These are phyloP conservation scores for Melanotus villosus DNA, from an alignment of 2,888 invertebrate species.

Conservation along the genomic window DNA sequence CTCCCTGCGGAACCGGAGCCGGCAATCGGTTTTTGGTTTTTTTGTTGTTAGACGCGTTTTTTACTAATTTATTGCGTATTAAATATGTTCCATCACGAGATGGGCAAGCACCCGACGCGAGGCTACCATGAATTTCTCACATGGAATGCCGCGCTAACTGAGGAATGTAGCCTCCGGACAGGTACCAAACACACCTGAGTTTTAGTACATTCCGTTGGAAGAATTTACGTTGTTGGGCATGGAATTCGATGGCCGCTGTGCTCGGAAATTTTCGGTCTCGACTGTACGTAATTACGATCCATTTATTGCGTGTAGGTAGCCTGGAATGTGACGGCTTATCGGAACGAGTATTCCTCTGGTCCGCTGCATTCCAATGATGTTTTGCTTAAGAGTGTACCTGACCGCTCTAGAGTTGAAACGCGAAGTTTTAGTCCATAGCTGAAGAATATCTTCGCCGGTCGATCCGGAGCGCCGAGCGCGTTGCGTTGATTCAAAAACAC, in stretches of 20 bases:
- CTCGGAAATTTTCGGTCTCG: conserved; percentile 49
- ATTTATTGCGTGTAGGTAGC: conserved; percentile 51
- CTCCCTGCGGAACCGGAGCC: conserved; percentile 32
- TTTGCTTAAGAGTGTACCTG: conserved; percentile 68
- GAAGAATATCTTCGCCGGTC: conserved; percentile 65
- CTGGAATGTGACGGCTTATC: conserved; percentile 40
- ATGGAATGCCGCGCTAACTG: conserved; percentile 66
- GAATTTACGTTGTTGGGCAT: conserved; percentile 45
- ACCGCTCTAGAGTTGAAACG: conserved; percentile 66
- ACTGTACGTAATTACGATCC: conserved; percentile 62
- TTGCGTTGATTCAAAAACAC: conserved; percentile 58
- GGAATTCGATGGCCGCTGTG: conserved; percentile 17
- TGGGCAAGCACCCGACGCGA: conserved; percentile 38
- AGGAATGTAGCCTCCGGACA: conserved; percentile 68
- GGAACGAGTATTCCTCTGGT: conserved; percentile 53
- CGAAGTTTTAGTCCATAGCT: conserved; percentile 61
- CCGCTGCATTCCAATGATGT: conserved; percentile 67
- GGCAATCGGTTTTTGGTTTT: conserved; percentile 8
- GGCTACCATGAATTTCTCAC: conserved; percentile 62
- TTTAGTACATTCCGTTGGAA: conserved; percentile 61
- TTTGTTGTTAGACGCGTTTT: conserved; percentile 27
- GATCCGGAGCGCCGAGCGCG: conserved; percentile 49
- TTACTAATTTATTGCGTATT: conserved; percentile 40
- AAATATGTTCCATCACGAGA: conserved; percentile 37
- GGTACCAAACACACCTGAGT: conserved; percentile 69